phyloP scores from a whole-genome alignment of 35 echinoderm and acorn worm genomes.

The Eucidaris tribuloides region DNA sequence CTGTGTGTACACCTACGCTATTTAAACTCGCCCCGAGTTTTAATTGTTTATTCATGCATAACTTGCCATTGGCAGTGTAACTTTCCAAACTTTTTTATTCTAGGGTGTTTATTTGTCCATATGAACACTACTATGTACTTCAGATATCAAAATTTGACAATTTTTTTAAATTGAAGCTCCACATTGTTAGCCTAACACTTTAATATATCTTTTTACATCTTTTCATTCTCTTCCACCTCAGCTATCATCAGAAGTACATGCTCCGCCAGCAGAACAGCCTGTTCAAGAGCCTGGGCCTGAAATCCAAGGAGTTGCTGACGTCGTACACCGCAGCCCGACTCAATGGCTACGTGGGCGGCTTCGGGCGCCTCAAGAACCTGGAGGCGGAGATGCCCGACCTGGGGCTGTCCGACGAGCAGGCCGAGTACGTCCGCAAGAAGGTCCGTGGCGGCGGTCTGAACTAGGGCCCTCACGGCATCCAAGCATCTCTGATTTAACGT shows the following conservation, averaged over 20 bases:
- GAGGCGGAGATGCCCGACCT: constrained; percentile 67
- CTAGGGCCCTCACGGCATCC: background rate
- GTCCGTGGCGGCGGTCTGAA: constrained; percentile 58
- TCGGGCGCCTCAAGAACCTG: constrained; percentile 64
- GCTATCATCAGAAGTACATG: constrained; percentile 99
- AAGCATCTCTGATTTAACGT: background rate
- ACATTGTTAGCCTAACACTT: too few relatives aligned
- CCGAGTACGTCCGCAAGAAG: constrained; percentile 43
- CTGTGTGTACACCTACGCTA: too few relatives aligned
- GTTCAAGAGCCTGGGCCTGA: constrained; percentile 69
- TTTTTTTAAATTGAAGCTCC: too few relatives aligned
- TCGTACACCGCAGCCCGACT: constrained; percentile 68
- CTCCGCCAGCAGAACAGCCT: constrained; percentile 71
- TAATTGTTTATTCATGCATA: too few relatives aligned
- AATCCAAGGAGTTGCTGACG: constrained; percentile 60
- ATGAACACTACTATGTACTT: too few relatives aligned
- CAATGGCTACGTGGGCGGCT: constrained; percentile 91
- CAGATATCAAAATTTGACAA: too few relatives aligned
- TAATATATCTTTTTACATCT: too few relatives aligned
- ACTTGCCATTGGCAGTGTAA: too few relatives aligned
- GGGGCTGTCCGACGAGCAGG: constrained; percentile 79
- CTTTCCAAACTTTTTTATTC: too few relatives aligned
- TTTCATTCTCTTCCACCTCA: constrained; percentile 24
- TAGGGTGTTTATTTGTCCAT: too few relatives aligned
- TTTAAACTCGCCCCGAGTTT: too few relatives aligned